phyloP scores from a whole-genome alignment of 1,140 invertebrate genomes.

The Nomia melanderi region DNA sequence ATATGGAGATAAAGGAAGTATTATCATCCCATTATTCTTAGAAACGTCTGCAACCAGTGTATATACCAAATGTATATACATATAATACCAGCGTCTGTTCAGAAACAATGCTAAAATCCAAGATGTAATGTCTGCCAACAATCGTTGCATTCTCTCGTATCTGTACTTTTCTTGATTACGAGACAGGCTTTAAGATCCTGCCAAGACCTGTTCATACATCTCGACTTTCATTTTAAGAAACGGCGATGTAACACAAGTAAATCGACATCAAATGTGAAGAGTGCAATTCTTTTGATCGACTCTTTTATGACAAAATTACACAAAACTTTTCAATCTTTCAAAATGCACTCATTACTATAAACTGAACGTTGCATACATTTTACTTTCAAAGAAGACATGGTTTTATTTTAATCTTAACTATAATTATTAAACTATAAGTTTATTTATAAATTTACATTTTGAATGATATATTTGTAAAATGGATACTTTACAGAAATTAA shows the following conservation, averaged over 20 bases:
- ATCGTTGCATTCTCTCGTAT: constrained; percentile 17
- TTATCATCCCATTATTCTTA: neutral
- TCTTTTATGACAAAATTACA: neutral
- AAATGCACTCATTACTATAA: neutral
- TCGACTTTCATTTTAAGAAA: constrained; percentile 33
- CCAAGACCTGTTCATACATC: neutral
- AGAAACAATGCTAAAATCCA: constrained; percentile 21
- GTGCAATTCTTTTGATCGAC: neutral
- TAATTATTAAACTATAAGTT: no score
- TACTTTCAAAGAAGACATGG: neutral
- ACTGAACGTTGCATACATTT: neutral
- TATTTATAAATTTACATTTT: no score
- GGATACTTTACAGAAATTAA: no score
- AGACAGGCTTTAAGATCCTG: constrained; percentile 23
- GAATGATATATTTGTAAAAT: no score
- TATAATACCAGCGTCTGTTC: constrained; percentile 10
- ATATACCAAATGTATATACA: neutral
- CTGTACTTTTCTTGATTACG: constrained; percentile 38
- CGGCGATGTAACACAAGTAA: neutral
- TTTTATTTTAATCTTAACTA: no score
- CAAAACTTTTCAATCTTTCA: neutral
- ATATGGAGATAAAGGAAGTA: neutral
- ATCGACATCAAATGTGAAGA: neutral
- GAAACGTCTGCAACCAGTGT: neutral
- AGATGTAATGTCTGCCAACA: constrained; percentile 27